These are phyloP conservation scores for Adelphocoris suturalis DNA, from an alignment of 2,888 invertebrate genomes.

Conservation along the genomic window DNA sequence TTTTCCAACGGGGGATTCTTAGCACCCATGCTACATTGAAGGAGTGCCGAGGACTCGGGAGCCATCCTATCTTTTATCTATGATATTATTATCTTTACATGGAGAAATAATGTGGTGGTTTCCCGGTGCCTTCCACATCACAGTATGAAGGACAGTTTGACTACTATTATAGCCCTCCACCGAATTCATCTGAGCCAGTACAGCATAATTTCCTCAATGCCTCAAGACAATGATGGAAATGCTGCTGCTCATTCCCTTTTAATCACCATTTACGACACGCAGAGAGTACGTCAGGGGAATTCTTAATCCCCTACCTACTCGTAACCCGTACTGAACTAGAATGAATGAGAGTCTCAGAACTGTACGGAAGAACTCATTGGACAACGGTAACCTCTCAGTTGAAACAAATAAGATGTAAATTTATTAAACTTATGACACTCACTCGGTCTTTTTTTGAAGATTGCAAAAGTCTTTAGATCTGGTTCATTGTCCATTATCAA, in stretches of 20 bases:
- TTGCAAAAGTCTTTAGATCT: slow-evolving; percentile 91
- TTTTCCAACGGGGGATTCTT: too few species aligned
- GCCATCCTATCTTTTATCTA: too few species aligned
- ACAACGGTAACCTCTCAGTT: neutral
- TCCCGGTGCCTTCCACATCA: neutral
- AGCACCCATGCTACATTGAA: too few species aligned
- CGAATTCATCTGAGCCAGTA: neutral
- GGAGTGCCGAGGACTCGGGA: too few species aligned
- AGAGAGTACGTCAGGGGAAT: neutral
- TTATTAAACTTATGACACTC: slow-evolving; percentile 74
- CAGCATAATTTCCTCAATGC: neutral
- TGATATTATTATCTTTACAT: too few species aligned
- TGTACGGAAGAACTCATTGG: too few species aligned
- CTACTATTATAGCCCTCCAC: neutral
- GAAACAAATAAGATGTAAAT: slow-evolving; percentile 26
- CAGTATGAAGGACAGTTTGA: slow-evolving; percentile 6
- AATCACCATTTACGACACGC: neutral
- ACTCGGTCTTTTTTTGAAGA: slow-evolving; percentile 90
- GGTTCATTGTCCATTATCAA: slow-evolving; percentile 90
- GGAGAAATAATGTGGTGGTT: too few species aligned
- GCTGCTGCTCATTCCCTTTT: neutral
- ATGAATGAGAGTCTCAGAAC: too few species aligned
- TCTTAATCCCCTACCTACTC: too few species aligned
- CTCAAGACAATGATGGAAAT: neutral
- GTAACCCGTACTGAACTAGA: too few species aligned